Evolutionary conservation across 2,888 invertebrate species (phyloP), one percentile per base, ranked within the genome.

Genomic region (Orthonychiurus folsomi): DNA sequence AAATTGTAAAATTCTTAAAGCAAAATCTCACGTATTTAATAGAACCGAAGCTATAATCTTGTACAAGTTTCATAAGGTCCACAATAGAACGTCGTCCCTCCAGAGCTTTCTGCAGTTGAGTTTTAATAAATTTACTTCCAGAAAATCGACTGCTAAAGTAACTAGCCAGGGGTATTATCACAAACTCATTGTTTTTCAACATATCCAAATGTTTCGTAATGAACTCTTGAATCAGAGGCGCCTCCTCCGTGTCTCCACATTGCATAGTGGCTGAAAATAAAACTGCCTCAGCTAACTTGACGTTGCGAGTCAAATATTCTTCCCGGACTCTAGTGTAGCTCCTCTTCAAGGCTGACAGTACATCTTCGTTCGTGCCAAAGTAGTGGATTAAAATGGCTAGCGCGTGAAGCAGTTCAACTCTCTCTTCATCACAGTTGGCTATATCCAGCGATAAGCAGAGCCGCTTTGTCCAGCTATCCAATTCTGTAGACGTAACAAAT

Each of bases 231-330:
- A 68, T 59, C 25, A 60, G 47, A 52, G 59, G 55, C 37, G 60
- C 59, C n/a, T 47, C 58, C 15, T 48, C 28, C 3, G 25, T 2
- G 1, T 55, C 50, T 18, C 62, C 59, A 56, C 60, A 55, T 53
- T 67, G 62, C 37, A 67, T 28, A 59, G 69, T 56, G 55, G 63
- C 25, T 61, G 65, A 57, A 54, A 60, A 59, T 1, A 66, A 27
- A n/a, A 66, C 56, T 20, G 68, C 69, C 62, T 72, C 71, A 1
- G 71, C 69, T 57, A 62, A 63, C 23, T 66, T 48, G 52, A 67
- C 60, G 15, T 50, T 57, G 18, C 63, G 60, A 23, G 24, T 62
- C n/a, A 23, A 48, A 23, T 47, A 52, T 26, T 47, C 26, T 37
- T 26, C 50, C 18, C 21, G 20, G 5, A 53, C 56, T 56, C 62